phyloP scores from a whole-genome alignment of 2,113 vertebrate genomes.

The Mesocricetus auratus region DNA sequence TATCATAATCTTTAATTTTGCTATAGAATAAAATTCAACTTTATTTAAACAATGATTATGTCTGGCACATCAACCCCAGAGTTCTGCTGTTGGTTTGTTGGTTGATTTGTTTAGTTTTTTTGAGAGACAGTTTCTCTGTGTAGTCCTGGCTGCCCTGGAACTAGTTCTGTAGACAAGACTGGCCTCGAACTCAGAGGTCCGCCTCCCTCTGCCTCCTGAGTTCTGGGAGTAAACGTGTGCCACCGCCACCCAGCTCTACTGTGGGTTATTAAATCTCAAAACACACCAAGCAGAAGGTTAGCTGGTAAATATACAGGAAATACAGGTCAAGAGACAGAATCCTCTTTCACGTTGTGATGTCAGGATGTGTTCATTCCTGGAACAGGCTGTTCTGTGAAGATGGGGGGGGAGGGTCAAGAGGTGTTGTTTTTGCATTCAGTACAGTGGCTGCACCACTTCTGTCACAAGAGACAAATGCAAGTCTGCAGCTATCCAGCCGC shows the following conservation, averaged over 20 bases:
- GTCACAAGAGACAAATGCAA: background rate
- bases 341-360: background rate
- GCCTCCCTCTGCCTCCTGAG: too few relatives aligned
- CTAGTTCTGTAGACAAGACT: too few relatives aligned
- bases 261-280: background rate
- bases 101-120: background rate
- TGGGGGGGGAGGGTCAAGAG: background rate
- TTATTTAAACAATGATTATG: background rate
- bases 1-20: background rate
- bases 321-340: background rate
- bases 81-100: background rate
- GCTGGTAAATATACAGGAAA: background rate
- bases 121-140: background rate
- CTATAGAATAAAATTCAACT: slow-evolving; percentile 22
- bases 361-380: background rate
- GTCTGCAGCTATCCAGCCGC: background rate
- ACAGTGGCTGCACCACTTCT: background rate
- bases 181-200: too few relatives aligned
- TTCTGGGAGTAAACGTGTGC: too few relatives aligned
- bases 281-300: background rate
- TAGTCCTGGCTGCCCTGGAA: background rate
- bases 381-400: background rate
- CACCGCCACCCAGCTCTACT: background rate
- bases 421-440: background rate
- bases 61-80: too few relatives aligned